A percentile compares a stretch with the other conserved stretches of the same genome.
Conservation (phyloP, 2,888 invertebrate species). For the Yponomeuta cagnagella region DNA sequence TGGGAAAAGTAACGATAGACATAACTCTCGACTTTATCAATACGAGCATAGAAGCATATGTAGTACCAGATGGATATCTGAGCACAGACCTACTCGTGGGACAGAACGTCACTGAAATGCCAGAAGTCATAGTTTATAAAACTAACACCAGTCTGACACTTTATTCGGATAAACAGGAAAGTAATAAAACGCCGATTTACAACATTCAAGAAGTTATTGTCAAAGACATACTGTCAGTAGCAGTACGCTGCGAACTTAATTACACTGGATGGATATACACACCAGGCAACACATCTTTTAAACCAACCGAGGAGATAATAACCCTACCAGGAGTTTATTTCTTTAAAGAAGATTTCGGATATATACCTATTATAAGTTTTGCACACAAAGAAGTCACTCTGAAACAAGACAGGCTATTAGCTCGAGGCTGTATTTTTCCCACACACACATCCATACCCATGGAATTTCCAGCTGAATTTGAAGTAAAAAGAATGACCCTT, state of each 20-base stretch:
- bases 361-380: constrained; percentile 6
- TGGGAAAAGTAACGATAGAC: constrained; percentile 6
- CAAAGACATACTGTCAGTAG: not conserved
- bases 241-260: not conserved
- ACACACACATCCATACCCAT: not conserved
- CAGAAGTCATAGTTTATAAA: not conserved
- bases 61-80: constrained; percentile 11
- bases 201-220: not conserved
- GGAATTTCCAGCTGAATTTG: constrained; percentile 2
- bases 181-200: not conserved
- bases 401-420: not conserved
- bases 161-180: not conserved
- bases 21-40: constrained; percentile 4
- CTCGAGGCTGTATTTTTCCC: not conserved
- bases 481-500: constrained; percentile 21
- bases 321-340: not conserved
- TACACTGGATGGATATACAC: not conserved
- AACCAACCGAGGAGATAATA: too few species aligned
- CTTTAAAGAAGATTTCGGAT: not conserved
- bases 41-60: constrained; percentile 8
- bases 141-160: not conserved
- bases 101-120: constrained; percentile 8
- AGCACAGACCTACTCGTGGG: constrained; percentile 11
- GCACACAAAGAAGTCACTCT: not conserved
- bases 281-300: too few species aligned